A percentile compares a stretch with the other conserved stretches of the same genome.
These are phyloP conservation scores for Echinops telfairi DNA, from an alignment of 2,113 vertebrate genomes.

Conservation along the genomic window DNA sequence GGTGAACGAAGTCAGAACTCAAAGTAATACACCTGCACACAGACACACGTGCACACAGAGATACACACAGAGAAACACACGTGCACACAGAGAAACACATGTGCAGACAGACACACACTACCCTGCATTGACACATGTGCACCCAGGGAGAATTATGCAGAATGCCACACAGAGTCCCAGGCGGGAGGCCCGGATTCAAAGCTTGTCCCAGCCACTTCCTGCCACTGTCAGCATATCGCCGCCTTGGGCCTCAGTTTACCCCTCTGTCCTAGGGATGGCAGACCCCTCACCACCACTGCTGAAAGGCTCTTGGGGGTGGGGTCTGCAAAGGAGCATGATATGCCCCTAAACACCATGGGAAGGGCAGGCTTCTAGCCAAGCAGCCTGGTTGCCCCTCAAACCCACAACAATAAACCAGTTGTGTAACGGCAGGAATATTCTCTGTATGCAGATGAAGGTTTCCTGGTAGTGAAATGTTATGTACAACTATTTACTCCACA, in stretches of 20 bases:
- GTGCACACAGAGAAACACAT: no score
- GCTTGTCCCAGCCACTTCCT: fast-evolving
- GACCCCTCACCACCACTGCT: fast-evolving
- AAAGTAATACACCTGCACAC: neutral
- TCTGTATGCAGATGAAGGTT: fast-evolving
- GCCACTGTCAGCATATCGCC: fast-evolving
- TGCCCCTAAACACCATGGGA: fast-evolving
- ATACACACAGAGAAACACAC: no score
- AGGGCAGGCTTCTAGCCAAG: fast-evolving
- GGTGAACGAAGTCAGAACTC: neutral
- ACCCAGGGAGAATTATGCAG: neutral
- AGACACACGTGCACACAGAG: no score
- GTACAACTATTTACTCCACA: fast-evolving
- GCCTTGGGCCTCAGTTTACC: neutral
- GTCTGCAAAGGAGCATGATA: fast-evolving
- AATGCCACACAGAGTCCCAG: fast-evolving
- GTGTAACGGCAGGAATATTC: fast-evolving
- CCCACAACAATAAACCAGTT: fast-evolving
- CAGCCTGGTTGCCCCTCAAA: fast-evolving
- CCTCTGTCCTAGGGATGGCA: fast-evolving
- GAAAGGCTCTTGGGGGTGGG: fast-evolving
- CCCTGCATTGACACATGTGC: no score
- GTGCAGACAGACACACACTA: no score
- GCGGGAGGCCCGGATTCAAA: no score
- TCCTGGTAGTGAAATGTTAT: neutral